Evolutionary conservation across 2,888 invertebrate genomes (phyloP).

Genomic region (Troides oblongomaculatus): DNA sequence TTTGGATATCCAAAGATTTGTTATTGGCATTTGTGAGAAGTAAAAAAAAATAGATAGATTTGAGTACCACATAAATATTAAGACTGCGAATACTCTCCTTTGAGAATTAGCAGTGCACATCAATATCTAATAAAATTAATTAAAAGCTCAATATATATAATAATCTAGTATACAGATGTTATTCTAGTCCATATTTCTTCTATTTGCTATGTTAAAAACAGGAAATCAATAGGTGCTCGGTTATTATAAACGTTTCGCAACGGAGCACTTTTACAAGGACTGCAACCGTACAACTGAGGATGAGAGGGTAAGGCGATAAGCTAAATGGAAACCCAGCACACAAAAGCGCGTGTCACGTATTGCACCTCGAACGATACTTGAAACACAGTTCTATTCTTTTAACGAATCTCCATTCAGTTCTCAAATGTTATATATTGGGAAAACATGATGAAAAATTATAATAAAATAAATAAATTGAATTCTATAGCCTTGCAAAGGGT

Average conservation of each 20-base stretch:
- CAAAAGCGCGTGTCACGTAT: conserved; percentile 45
- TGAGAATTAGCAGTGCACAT: too few species aligned
- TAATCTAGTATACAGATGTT: too few species aligned
- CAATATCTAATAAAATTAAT: too few species aligned
- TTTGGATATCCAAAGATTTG: conserved; percentile 14
- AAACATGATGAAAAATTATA: not conserved
- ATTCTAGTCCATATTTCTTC: not conserved
- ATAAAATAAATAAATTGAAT: not conserved
- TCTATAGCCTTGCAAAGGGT: not conserved
- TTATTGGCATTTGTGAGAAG: not conserved
- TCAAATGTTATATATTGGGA: not conserved
- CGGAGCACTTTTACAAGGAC: conserved; percentile 37
- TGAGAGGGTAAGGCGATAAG: conserved; percentile 48
- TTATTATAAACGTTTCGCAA: conserved; percentile 19
- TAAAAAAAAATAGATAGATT: not conserved
- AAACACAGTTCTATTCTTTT: conserved; percentile 29
- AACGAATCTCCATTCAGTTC: conserved; percentile 31
- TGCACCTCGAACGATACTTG: conserved; percentile 20
- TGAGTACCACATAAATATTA: not conserved
- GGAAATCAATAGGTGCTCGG: conserved; percentile 10
- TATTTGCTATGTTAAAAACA: not conserved
- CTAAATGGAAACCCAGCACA: conserved; percentile 44
- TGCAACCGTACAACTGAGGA: conserved; percentile 48
- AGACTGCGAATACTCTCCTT: too few species aligned
- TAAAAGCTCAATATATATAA: too few species aligned